Percentiles rank a stretch among this genome's conserved stretches.
Evolutionary conservation across 2,797 vertebrate species (phyloP).

Genomic region (Clarias pachynema): DNA sequence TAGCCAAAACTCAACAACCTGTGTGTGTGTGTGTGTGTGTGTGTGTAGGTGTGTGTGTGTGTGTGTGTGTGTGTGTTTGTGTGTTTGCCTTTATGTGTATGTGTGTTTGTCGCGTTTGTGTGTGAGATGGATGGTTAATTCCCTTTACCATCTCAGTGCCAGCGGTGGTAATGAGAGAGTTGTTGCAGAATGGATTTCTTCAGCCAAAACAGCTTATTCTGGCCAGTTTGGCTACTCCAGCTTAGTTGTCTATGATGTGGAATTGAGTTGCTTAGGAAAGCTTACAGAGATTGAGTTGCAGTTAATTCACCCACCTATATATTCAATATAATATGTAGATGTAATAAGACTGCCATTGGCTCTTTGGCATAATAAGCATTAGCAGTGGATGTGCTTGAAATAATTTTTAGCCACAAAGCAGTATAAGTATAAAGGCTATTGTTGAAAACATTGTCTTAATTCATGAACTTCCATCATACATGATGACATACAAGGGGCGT

Average conservation of each 20-base stretch:
- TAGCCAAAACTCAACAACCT: conserved; percentile 32
- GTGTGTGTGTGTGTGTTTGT: not conserved
- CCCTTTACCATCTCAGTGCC: conserved; percentile 34
- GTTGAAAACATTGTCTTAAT: not conserved
- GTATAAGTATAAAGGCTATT: not conserved
- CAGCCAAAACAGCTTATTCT: conserved; percentile 43
- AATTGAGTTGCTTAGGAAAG: conserved; percentile 38
- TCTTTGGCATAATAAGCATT: not conserved
- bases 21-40: conserved; percentile 4
- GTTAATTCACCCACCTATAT: conserved; percentile 17
- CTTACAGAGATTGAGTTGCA: conserved; percentile 33
- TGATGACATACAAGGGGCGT: not conserved
- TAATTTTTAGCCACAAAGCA: not conserved
- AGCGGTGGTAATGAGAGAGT: conserved; percentile 43
- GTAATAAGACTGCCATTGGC: not conserved
- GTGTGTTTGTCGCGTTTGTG: conserved; percentile 2
- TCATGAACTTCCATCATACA: not conserved
- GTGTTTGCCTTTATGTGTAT: not conserved
- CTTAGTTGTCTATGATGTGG: conserved; percentile 44
- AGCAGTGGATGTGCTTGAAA: not conserved
- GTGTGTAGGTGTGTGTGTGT: conserved; percentile 11
- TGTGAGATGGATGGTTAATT: conserved; percentile 44
- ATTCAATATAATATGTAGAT: conserved; percentile 13
- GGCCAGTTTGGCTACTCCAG: conserved; percentile 32
- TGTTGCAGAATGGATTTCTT: conserved; percentile 39